A percentile compares a stretch with the other conserved stretches of the same genome.
phyloP scores from a whole-genome alignment of 2,888 invertebrate species.

The Heliconius charithonia region DNA sequence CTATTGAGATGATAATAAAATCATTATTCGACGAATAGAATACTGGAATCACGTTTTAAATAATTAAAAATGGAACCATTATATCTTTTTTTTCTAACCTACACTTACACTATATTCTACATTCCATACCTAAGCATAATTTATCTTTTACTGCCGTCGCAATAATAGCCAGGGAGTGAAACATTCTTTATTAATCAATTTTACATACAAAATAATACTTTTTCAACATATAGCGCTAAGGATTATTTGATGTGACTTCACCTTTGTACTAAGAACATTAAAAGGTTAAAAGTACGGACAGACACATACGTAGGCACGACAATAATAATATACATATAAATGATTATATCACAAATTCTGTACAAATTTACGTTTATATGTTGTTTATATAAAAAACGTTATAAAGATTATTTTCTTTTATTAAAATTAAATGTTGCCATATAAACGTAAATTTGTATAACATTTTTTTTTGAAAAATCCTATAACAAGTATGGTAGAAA shows the following conservation, averaged over 20 bases:
- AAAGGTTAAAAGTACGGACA: slow-evolving; percentile 34
- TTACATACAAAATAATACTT: slow-evolving; percentile 78
- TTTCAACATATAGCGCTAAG: slow-evolving; percentile 65
- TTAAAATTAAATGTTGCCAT: background rate
- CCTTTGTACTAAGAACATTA: slow-evolving; percentile 61
- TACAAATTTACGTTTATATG: slow-evolving; percentile 6
- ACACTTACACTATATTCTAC: background rate
- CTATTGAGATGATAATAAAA: background rate
- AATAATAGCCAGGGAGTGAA: slow-evolving; percentile 33
- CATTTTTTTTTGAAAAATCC: background rate
- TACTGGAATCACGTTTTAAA: background rate
- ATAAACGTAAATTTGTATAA: background rate
- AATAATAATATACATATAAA: slow-evolving; percentile 8
- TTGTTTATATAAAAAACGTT: background rate
- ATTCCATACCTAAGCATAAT: background rate
- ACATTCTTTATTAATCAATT: slow-evolving; percentile 63
- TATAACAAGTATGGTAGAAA: background rate
- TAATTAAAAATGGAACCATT: background rate
- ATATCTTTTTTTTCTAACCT: slow-evolving; percentile 9
- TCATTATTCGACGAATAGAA: background rate
- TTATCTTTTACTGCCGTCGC: background rate
- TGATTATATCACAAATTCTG: slow-evolving; percentile 1
- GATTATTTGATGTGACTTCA: slow-evolving; percentile 49
- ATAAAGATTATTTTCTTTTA: background rate
- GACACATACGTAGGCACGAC: background rate